Conservation (phyloP, 35 echinoderm and acorn worm genomes). For the Heliocidaris erythrogramma region DNA sequence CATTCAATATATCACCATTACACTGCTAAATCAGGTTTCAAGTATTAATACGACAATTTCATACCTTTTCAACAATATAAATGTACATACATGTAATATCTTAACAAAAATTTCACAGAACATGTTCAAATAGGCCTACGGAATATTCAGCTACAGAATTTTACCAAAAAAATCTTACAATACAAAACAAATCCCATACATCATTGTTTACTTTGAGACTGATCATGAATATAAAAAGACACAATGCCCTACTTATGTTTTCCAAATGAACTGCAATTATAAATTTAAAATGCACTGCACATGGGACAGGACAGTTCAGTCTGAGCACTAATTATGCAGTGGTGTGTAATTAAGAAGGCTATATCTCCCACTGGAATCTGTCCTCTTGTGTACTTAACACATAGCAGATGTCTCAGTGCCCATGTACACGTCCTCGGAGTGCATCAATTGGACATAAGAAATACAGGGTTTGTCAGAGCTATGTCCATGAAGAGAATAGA, state of each 20-base stretch:
- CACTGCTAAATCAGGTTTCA: no score
- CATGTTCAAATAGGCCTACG: no score
- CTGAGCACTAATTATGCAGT: neutral
- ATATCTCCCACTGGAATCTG: neutral
- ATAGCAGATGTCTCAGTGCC: constrained; percentile 15
- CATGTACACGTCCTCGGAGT: neutral
- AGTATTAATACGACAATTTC: no score
- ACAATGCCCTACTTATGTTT: neutral
- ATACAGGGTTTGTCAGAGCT: neutral
- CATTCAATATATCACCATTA: no score
- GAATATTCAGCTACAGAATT: neutral
- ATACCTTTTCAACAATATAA: no score
- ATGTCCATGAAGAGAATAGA: neutral
- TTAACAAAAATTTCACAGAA: no score
- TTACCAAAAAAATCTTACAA: neutral
- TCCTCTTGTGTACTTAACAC: neutral
- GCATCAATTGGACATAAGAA: neutral
- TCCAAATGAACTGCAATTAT: neutral
- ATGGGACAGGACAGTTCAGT: neutral
- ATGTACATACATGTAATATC: neutral
- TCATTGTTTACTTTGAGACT: neutral
- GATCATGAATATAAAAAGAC: neutral
- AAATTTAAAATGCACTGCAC: neutral
- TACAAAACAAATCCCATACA: neutral
- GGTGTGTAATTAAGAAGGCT: constrained; percentile 16